Conservation (phyloP, 1,140 invertebrate species). For the Calephelis virginiensis region DNA sequence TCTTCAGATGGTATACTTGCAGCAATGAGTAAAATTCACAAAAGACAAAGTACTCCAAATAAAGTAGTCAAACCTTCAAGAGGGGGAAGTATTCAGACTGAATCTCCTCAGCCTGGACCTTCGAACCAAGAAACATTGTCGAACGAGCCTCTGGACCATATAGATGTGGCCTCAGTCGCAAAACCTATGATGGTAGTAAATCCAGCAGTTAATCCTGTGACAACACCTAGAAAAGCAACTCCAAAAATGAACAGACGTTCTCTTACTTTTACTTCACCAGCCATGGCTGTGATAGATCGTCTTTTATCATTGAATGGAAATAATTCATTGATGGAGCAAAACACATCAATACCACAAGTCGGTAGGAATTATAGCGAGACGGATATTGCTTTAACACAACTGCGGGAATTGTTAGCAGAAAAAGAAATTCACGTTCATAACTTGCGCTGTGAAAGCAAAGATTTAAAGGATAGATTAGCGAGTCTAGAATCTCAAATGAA, state of each 20-base stretch:
- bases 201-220: conserved; percentile 55
- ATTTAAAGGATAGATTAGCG: conserved; percentile 57
- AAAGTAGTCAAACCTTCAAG: conserved; percentile 29
- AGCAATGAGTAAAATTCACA: conserved; percentile 51
- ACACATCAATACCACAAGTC: conserved; percentile 36
- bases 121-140: background rate
- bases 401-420: conserved; percentile 63
- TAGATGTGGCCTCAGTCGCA: conserved; percentile 37
- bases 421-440: conserved; percentile 66
- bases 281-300: conserved; percentile 70
- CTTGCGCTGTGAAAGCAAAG: conserved; percentile 58
- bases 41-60: conserved; percentile 57
- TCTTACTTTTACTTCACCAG: conserved; percentile 65
- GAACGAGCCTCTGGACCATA: conserved; percentile 36
- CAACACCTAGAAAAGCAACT: conserved; percentile 49
- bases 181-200: conserved; percentile 72
- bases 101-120: background rate
- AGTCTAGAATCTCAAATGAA: conserved; percentile 59
- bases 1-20: conserved; percentile 56
- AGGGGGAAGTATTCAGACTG: background rate
- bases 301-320: conserved; percentile 64
- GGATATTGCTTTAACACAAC: conserved; percentile 51
- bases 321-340: conserved; percentile 44
- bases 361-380: conserved; percentile 52
- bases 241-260: conserved; percentile 60